Percentiles rank a stretch among this genome's conserved stretches.
Conservation (phyloP, 2,797 vertebrate genomes). For the Champsocephalus esox region DNA sequence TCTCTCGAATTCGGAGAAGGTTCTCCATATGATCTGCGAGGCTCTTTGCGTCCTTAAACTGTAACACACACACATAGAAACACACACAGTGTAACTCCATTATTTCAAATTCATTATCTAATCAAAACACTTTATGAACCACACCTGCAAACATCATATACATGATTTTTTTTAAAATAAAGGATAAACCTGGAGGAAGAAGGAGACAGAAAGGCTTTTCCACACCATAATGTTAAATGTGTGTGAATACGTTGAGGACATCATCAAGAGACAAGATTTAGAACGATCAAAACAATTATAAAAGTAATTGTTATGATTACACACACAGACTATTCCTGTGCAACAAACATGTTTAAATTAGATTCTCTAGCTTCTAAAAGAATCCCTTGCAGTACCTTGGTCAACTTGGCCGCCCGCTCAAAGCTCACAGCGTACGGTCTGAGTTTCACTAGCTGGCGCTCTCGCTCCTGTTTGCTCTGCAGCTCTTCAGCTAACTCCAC, state of each 20-base stretch:
- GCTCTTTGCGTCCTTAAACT: slow-evolving; percentile 86
- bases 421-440: slow-evolving; percentile 78
- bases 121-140: neutral
- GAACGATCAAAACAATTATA: too few species aligned
- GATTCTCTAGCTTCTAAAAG: neutral
- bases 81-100: neutral
- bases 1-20: slow-evolving; percentile 68
- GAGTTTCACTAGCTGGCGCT: slow-evolving; percentile 62
- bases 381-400: slow-evolving; percentile 74
- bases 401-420: slow-evolving; percentile 65
- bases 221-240: neutral
- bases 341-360: neutral
- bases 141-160: too few species aligned
- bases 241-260: slow-evolving; percentile 3
- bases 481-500: slow-evolving; percentile 22
- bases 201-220: neutral
- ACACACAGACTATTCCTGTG: neutral
- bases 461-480: slow-evolving; percentile 66
- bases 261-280: slow-evolving; percentile 1
- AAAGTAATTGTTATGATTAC: too few species aligned
- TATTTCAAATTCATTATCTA: neutral
- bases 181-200: neutral
- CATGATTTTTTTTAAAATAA: neutral
- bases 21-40: slow-evolving; percentile 79
- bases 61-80: slow-evolving; percentile 37